phyloP scores from a whole-genome alignment of 2,888 invertebrate species.

The Aspidiotus destructor region DNA sequence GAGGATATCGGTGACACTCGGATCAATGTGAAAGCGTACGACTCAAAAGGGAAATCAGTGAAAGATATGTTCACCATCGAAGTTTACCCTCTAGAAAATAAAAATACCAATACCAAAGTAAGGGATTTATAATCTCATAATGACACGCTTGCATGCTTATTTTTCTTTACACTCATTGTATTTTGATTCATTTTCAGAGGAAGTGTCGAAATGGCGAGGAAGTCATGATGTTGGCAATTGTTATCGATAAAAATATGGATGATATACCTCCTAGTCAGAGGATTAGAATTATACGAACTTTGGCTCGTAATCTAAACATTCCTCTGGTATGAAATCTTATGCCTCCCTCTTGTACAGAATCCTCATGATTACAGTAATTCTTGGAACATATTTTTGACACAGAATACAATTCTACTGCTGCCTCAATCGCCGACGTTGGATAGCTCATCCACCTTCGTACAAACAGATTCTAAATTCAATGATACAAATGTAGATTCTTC shows the following conservation, averaged over 20 bases:
- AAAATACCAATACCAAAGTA: conserved; percentile 30
- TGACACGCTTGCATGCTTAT: not conserved
- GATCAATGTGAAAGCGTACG: conserved; percentile 51
- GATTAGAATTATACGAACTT: conserved; percentile 58
- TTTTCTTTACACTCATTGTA: not conserved
- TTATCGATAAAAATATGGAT: conserved; percentile 57
- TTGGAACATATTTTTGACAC: conserved; percentile 13
- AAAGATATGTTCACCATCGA: conserved; percentile 60
- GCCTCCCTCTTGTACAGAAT: not conserved
- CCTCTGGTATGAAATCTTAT: conserved; percentile 49
- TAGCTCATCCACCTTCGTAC: too few relatives aligned
- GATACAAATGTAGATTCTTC: too few relatives aligned
- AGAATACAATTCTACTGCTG: too few relatives aligned
- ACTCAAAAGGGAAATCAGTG: conserved; percentile 45
- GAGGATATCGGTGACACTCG: conserved; percentile 59
- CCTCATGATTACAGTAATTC: not conserved
- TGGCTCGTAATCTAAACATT: conserved; percentile 60
- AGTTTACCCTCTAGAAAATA: conserved; percentile 43
- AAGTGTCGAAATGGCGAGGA: conserved; percentile 45
- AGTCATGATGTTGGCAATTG: conserved; percentile 53
- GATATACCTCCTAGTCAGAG: conserved; percentile 54
- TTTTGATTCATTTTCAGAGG: conserved; percentile 40
- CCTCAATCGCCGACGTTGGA: too few relatives aligned
- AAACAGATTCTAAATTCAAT: too few relatives aligned
- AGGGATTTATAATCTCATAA: not conserved